Conservation (phyloP, 2,113 vertebrate species). For the Panurus biarmicus region DNA sequence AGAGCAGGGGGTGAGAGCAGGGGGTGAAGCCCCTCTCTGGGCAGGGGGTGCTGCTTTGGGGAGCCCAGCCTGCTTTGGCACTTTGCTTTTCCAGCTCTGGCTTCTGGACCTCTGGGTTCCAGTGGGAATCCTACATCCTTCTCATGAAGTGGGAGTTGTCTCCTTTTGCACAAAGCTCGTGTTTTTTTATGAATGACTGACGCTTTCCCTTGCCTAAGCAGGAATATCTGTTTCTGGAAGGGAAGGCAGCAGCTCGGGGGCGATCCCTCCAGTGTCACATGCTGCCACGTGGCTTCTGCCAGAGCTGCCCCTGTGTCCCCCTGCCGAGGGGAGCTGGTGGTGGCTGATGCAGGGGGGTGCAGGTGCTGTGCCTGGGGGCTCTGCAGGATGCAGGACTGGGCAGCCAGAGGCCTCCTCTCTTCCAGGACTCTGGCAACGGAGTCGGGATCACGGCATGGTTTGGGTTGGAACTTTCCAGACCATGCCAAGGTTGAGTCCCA, state of each 20-base stretch:
- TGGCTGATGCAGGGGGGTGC: accelerated
- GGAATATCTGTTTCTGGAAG: background rate
- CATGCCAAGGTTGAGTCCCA: background rate
- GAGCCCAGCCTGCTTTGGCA: background rate
- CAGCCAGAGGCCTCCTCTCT: background rate
- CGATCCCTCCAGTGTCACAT: background rate
- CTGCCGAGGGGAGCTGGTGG: background rate
- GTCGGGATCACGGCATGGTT: background rate
- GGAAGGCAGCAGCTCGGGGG: background rate
- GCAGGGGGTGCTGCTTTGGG: background rate
- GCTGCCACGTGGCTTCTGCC: background rate
- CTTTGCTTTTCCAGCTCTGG: background rate
- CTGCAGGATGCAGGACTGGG: background rate
- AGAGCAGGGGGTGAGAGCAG: background rate
- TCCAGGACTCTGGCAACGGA: background rate
- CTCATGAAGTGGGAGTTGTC: background rate
- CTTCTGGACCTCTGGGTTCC: background rate
- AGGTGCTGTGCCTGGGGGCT: background rate
- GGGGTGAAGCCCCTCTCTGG: background rate
- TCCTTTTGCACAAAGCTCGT: background rate
- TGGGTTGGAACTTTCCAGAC: background rate
- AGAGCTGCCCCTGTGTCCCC: background rate
- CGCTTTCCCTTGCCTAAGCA: background rate
- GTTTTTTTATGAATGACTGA: constrained; percentile 38
- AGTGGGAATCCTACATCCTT: background rate